phyloP scores from a whole-genome alignment of 2,888 invertebrate species.

The Apeira syringaria region DNA sequence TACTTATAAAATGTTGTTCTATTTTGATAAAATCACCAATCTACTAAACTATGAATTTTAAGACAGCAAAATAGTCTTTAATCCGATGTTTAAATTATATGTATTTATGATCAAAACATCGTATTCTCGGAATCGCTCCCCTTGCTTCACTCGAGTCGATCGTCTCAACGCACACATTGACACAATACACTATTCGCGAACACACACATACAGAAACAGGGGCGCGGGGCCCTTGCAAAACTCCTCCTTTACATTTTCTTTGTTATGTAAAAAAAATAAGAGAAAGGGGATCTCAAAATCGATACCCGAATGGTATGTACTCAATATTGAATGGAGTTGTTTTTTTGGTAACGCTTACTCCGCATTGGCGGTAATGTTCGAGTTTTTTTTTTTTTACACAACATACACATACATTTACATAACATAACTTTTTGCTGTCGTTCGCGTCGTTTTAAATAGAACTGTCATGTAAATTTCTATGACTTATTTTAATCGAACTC shows the following conservation, averaged over 20 bases:
- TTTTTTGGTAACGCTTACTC: slow-evolving; percentile 20
- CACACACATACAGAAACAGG: slow-evolving; percentile 46
- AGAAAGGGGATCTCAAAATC: slow-evolving; percentile 79
- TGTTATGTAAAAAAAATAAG: slow-evolving; percentile 82
- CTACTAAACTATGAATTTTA: too few relatives aligned
- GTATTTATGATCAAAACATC: slow-evolving; percentile 52
- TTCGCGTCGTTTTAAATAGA: too few relatives aligned
- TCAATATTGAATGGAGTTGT: slow-evolving; percentile 41
- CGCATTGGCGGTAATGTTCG: slow-evolving; percentile 30
- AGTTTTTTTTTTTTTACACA: too few relatives aligned
- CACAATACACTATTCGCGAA: slow-evolving; percentile 36
- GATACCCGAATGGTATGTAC: slow-evolving; percentile 72
- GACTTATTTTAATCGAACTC: too few relatives aligned
- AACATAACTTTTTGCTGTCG: too few relatives aligned
- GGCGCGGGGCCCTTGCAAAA: slow-evolving; percentile 70
- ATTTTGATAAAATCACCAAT: too few relatives aligned
- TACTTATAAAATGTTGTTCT: too few relatives aligned
- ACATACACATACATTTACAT: too few relatives aligned
- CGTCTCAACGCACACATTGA: slow-evolving; percentile 73
- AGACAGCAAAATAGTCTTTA: too few relatives aligned
- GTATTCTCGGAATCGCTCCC: slow-evolving; percentile 45
- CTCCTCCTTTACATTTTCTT: slow-evolving; percentile 82
- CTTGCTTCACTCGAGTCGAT: slow-evolving; percentile 71
- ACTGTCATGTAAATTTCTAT: too few relatives aligned
- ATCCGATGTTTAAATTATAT: too few relatives aligned